Percentiles rank a stretch among this genome's conserved stretches.
These are phyloP conservation scores for Peromyscus attwateri DNA, from an alignment of 2,797 vertebrate genomes.

Conservation along the genomic window DNA sequence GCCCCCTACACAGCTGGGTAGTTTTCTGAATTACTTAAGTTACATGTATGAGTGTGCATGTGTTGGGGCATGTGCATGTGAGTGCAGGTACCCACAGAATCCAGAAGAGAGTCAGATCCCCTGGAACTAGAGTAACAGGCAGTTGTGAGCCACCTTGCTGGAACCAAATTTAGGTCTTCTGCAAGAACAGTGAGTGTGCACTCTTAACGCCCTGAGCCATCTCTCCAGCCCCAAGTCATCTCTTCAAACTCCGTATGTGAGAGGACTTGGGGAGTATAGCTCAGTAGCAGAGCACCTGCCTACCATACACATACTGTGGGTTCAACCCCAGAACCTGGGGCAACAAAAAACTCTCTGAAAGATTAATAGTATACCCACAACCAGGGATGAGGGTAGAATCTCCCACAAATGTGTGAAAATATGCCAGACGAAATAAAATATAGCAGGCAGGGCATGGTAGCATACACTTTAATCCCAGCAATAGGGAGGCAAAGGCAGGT, in stretches of 20 bases:
- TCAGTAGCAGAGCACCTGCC: background rate
- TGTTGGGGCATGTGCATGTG: background rate
- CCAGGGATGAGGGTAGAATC: background rate
- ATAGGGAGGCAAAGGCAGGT: background rate
- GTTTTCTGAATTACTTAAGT: background rate
- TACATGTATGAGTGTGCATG: background rate
- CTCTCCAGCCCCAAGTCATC: background rate
- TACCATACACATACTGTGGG: background rate
- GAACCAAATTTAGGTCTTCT: background rate
- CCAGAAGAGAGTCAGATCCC: background rate
- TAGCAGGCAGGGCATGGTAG: background rate
- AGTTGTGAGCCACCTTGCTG: background rate
- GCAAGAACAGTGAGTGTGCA: background rate
- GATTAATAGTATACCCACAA: background rate
- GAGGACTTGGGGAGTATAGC: background rate
- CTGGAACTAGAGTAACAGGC: background rate
- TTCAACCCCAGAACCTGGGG: background rate
- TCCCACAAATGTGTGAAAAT: constrained; percentile 18
- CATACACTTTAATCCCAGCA: background rate
- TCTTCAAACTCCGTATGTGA: background rate
- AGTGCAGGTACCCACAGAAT: background rate
- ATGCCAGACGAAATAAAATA: constrained; percentile 1
- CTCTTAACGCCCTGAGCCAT: background rate
- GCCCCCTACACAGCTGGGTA: background rate
- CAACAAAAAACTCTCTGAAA: background rate